A percentile compares a stretch with the other conserved stretches of the same genome.
Evolutionary conservation across 1,140 invertebrate species (phyloP).

Genomic region (Magallana angulata): DNA sequence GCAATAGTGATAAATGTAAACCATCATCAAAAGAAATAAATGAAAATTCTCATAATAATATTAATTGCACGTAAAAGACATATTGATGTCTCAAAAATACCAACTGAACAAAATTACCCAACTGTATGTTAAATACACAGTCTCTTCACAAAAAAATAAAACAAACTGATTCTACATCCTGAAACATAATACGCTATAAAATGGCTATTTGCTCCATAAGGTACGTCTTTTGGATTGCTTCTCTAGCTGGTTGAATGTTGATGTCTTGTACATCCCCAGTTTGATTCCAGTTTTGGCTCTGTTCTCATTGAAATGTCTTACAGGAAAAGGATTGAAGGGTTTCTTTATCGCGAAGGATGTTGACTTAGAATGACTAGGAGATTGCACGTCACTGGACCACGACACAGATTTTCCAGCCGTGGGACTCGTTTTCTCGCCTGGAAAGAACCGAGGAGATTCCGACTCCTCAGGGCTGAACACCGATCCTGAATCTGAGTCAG

Average conservation of each 20-base stretch:
- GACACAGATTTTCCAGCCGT: neutral
- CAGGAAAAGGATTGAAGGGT: conserved; percentile 73
- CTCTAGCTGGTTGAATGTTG: conserved; percentile 59
- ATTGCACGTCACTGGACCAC: conserved; percentile 16
- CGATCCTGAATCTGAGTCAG: conserved; percentile 44
- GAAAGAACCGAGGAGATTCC: conserved; percentile 41
- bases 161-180: too few relatives aligned
- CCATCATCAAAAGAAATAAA: neutral
- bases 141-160: too few relatives aligned
- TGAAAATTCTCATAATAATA: neutral
- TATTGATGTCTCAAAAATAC: neutral
- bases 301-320: conserved; percentile 69
- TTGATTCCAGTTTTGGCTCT: conserved; percentile 71
- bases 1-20: neutral
- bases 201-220: conserved; percentile 53
- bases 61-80: neutral
- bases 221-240: conserved; percentile 54
- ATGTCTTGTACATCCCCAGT: conserved; percentile 72
- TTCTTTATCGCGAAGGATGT: conserved; percentile 16
- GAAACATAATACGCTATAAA: neutral
- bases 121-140: neutral
- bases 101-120: neutral
- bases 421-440: neutral
- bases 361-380: neutral
- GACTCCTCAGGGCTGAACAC: conserved; percentile 39